Base-by-base conservation (phyloP, 2,113 vertebrate genomes). In the Phasianus colchicus region DNA sequence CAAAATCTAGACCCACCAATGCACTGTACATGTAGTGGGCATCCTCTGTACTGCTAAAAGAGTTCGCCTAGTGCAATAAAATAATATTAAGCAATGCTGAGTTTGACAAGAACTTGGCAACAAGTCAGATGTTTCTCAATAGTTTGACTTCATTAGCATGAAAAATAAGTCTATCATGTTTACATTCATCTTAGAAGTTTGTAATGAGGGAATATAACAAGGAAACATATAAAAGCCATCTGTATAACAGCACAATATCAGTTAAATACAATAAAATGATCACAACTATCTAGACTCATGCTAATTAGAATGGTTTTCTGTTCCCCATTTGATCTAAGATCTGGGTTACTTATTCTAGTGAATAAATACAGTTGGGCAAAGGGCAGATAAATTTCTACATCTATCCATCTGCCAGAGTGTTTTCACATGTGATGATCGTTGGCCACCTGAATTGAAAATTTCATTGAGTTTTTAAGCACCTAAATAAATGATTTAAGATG, bases 231-330 rank as follows among this genome's bases (percentile, higher is more conserved):
- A 97, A 97, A 97, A 96, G 8, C 72, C 20, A 16, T 93, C 86
- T 88, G 50, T 47, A 30, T 88, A 92, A 67, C 29, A 95, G 67
- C 83, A 65, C 50, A 83, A 58, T 71, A 90, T 42, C 36, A 81
- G 58, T 94, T 96, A 96, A 92, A 96, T 94, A 89, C 48, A 96
- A 97, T 91, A 95, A 96, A 97, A 95, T 77, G 24, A 96, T 88
- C 58, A 88, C 34, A 96, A 90, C 40, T 7, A 69, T 82, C 70
- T 84, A 95, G 92, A 93, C 66, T 95, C 95, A 88, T n/a, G 22
- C 73, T 96, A 96, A 96, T 97, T 96, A 94, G 54, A 64, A 91
- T 91, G 89, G 96, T 90, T 93, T 96, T 67, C 95, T 77, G 11
- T n/a, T 12, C 36, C 60, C 58, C 42, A 27, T 91, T 95, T 95